phyloP scores from a whole-genome alignment of 2,113 vertebrate genomes.

The Oncorhynchus mykiss region DNA sequence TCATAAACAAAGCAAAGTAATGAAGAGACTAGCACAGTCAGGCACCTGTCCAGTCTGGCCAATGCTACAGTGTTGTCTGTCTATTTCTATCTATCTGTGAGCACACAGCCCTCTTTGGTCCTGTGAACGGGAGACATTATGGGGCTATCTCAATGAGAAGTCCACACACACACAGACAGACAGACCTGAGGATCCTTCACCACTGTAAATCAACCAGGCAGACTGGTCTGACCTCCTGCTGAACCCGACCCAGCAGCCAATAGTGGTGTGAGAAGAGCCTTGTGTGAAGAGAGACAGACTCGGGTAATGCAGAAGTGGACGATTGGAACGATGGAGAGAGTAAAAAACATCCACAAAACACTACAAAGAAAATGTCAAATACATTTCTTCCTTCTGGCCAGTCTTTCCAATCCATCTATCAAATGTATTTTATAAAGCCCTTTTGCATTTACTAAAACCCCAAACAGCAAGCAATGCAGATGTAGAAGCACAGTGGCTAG shows the following conservation, averaged over 20 bases:
- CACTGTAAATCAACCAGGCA: neutral
- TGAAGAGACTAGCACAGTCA: neutral
- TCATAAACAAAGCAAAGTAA: neutral
- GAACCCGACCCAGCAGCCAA: neutral
- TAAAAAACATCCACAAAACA: too few species aligned
- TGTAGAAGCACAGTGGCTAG: too few species aligned
- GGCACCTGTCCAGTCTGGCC: neutral
- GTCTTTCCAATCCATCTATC: too few species aligned
- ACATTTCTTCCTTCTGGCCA: too few species aligned
- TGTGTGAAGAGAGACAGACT: neutral
- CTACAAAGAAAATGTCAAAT: too few species aligned
- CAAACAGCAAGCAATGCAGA: too few species aligned
- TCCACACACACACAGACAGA: constrained; percentile 1
- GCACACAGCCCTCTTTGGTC: neutral
- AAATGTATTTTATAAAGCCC: too few species aligned
- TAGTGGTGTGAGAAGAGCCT: neutral
- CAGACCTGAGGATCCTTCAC: neutral
- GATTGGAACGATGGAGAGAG: too few species aligned
- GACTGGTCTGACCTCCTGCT: constrained; percentile 7
- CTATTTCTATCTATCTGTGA: neutral
- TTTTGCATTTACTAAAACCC: too few species aligned
- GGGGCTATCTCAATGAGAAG: neutral
- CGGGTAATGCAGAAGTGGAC: too few species aligned
- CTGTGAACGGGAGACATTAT: neutral
- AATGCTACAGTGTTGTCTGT: neutral